Base-by-base conservation (phyloP, 2,113 vertebrate species). In the Oncorhynchus masou region DNA sequence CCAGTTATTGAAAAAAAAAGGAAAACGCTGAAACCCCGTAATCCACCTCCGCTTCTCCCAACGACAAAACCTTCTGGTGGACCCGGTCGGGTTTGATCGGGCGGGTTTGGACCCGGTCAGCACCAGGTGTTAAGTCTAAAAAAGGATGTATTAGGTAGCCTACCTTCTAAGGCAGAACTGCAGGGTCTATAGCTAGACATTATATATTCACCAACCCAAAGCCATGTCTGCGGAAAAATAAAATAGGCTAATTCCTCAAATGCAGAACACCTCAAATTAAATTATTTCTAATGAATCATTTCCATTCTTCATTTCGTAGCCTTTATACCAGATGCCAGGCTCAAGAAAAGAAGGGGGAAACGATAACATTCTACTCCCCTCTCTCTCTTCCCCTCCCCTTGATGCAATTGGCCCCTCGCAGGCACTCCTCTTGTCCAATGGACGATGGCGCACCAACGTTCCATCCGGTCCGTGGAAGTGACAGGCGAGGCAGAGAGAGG, bases 361-460 rank as follows among this genome's bases (percentile, higher is more conserved):
- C 29, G 2, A 45, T n/a, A 8, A 29, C 12, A 4, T 13, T 15
- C 7, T 8, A 13, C 54, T 31, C 45, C 65, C 57, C 31, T 62
- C 34, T 34, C 57, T 12, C 31, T 3, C 70, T 74, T 81, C 64
- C 83, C 80, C 78, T 79, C 80, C 83, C 83, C 24, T 71, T 27
- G 11, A 51, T 78, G 62, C 66, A 54, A 93, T 93, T 94, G 93
- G 93, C 34, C 76, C 59, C 7, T 16, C 34, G 7, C 22, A 19
- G 66, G 62, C 64, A 74, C 60, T 76, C 39, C 75, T 73, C 64
- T 80, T 76, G 84, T 81, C 94, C 94, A 95, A 94, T 94, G 86
- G 86, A 70, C 5, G 86, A 65, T 65, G 66, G 74, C 70, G 72
- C 22, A 70, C 65, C 71, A 64, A 82, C 51, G 81, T 88, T 85